phyloP scores from a whole-genome alignment of 2,888 invertebrate species.

The Leucophora obtusa region DNA sequence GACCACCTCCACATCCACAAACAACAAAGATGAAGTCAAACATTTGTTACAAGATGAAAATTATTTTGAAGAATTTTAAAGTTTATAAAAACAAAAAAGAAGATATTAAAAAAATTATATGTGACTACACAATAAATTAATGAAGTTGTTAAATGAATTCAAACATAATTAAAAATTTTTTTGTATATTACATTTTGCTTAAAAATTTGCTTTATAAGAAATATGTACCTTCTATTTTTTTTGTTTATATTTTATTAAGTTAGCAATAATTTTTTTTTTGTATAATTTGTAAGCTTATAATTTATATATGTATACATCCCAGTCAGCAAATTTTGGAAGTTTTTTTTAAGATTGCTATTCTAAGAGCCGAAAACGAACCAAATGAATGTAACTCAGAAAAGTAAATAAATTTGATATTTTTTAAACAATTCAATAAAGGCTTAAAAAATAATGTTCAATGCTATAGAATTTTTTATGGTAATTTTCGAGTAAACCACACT shows the following conservation, averaged over 20 bases:
- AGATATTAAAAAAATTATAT: not conserved
- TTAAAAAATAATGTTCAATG: no score
- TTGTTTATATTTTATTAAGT: not conserved
- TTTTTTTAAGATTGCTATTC: no score
- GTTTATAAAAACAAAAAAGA: not conserved
- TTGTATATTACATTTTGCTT: not conserved
- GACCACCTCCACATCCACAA: conserved; percentile 1
- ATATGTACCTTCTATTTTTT: conserved; percentile 7
- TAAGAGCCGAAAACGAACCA: no score
- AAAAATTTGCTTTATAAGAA: conserved; percentile 3
- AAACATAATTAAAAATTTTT: conserved; percentile 17
- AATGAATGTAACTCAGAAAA: no score
- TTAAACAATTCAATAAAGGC: no score
- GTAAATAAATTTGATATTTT: no score
- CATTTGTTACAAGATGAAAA: conserved; percentile 18
- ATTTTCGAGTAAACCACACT: no score
- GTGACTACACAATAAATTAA: conserved; percentile 24
- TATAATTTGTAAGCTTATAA: no score
- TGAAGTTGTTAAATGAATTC: conserved; percentile 18
- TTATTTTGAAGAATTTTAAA: conserved; percentile 36
- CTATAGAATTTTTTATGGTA: no score
- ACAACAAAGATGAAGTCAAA: conserved; percentile 10
- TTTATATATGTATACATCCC: no score
- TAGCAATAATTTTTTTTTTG: conserved; percentile 10
- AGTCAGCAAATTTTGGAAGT: no score